A percentile compares a stretch with the other conserved stretches of the same genome.
These are phyloP conservation scores for Coregonus suidteri DNA, from an alignment of 2,797 vertebrate species.

Conservation along the genomic window DNA sequence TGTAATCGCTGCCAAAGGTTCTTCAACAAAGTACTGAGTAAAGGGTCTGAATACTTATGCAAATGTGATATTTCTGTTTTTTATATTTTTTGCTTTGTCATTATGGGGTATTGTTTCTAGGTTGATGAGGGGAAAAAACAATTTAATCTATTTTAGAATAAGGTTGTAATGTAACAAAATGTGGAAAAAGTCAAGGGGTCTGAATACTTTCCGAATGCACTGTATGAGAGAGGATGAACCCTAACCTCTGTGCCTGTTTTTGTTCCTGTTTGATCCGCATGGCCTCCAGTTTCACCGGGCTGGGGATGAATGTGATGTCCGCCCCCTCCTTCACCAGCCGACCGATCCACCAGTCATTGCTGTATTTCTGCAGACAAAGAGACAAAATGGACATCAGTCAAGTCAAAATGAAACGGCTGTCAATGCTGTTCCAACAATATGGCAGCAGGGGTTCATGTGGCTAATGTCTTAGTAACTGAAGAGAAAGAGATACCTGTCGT, in stretches of 20 bases:
- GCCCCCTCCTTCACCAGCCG: constrained; percentile 94
- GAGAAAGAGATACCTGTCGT: background rate
- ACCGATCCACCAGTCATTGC: constrained; percentile 99
- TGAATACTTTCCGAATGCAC: too few species aligned
- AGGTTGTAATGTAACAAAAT: too few species aligned
- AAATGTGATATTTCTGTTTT: too few species aligned
- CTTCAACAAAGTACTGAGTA: too few species aligned
- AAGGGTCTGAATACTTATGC: too few species aligned
- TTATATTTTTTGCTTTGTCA: too few species aligned
- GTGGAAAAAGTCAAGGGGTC: too few species aligned
- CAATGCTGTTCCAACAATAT: background rate
- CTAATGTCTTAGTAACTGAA: background rate
- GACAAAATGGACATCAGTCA: background rate
- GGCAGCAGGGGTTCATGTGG: background rate
- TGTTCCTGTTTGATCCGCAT: constrained; percentile 94
- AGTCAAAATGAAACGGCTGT: background rate
- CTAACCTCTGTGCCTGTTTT: constrained; percentile 85
- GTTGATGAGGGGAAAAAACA: too few species aligned
- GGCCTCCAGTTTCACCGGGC: constrained; percentile 93
- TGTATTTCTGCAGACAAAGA: constrained; percentile 84
- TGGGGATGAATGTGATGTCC: constrained; percentile 95
- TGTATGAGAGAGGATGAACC: constrained; percentile 13
- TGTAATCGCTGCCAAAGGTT: too few species aligned
- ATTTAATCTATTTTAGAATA: too few species aligned
- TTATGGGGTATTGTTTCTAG: too few species aligned